Conservation (phyloP, 2,888 invertebrate genomes). For the Nemoura dubitans region DNA sequence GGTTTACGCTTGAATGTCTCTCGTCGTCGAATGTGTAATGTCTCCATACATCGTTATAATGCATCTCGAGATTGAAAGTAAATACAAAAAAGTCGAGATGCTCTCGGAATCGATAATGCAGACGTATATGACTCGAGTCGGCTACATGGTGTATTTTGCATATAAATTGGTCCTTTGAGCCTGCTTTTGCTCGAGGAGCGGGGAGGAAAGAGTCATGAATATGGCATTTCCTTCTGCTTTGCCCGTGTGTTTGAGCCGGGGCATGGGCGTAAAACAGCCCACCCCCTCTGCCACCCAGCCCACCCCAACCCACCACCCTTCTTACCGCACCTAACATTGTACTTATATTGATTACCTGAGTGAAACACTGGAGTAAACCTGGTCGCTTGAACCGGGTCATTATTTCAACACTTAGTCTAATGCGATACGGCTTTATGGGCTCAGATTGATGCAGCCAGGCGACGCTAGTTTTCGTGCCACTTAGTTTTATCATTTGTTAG, state of each 20-base stretch:
- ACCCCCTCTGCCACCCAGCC: neutral
- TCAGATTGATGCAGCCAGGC: constrained; percentile 1
- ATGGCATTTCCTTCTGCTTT: constrained; percentile 43
- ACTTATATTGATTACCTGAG: constrained; percentile 42
- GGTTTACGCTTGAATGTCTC: neutral
- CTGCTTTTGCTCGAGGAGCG: constrained; percentile 26
- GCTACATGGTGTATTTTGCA: constrained; percentile 41
- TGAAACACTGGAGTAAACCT: constrained; percentile 41
- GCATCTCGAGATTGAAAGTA: constrained; percentile 36
- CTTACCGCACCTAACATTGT: constrained; percentile 37
- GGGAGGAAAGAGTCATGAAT: constrained; percentile 43
- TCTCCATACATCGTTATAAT: constrained; percentile 17
- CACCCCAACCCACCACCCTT: neutral
- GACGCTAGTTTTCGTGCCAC: neutral
- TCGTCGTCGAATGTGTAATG: neutral
- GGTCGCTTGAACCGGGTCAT: constrained; percentile 29
- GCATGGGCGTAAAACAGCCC: constrained; percentile 38
- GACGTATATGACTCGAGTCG: constrained; percentile 33
- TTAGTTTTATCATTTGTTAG: neutral
- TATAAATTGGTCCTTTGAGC: constrained; percentile 43
- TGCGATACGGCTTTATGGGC: constrained; percentile 1
- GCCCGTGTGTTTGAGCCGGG: constrained; percentile 34
- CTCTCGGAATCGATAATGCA: constrained; percentile 39
- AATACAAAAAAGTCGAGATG: constrained; percentile 40
- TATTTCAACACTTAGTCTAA: constrained; percentile 24